Evolutionary conservation across 1,140 invertebrate genomes (phyloP), one percentile per base, ranked within the genome.

Genomic region (Eulimnadia texana): DNA sequence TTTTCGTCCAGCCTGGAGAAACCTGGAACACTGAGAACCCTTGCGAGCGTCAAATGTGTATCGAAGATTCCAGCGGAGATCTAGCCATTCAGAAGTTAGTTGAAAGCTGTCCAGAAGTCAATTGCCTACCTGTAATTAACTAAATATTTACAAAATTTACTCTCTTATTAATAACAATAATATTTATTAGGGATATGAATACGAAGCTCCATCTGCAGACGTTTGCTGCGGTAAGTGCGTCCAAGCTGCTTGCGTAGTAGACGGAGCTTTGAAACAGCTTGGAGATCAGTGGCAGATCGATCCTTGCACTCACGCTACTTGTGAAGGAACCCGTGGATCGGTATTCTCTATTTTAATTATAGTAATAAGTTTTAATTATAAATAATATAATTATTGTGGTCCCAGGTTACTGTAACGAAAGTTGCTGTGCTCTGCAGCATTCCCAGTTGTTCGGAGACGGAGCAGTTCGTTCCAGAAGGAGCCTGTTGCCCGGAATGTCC

Each of bases 161-260:
- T n/a, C n/a, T n/a, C n/a, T n/a, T n/a, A n/a, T n/a, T n/a, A n/a
- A n/a, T n/a, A n/a, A n/a, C n/a, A n/a, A n/a, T n/a, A n/a, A n/a
- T n/a, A 22, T 13, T 50, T 27, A 22, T 24, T 51, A 63, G 55
- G 50, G 49, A 10, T 58, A 57, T 25, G 70, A 71, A 49, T 84
- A 84, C 66, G 66, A 69, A 50, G 61, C 70, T 2, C 65, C 73
- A 1, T 51, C 66, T 0, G 33, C 63, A 2, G 70, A 66, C 16
- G 67, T 75, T 20, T 89, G 87, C 70, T 90, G 87, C 66, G 86
- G 86, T 2, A 73, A 78, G 61, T 90, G 87, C 63, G 70, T 78
- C 23, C 81, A 82, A 72, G 72, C 75, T 0, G 74, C 74, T 25
- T 90, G 87, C 65, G 69, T 86, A 0, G 71, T 82, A 16, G 78